A percentile compares a stretch with the other conserved stretches of the same genome.
These are phyloP conservation scores for Magallana gigas DNA, from an alignment of 1,140 invertebrate genomes.

Conservation along the genomic window DNA sequence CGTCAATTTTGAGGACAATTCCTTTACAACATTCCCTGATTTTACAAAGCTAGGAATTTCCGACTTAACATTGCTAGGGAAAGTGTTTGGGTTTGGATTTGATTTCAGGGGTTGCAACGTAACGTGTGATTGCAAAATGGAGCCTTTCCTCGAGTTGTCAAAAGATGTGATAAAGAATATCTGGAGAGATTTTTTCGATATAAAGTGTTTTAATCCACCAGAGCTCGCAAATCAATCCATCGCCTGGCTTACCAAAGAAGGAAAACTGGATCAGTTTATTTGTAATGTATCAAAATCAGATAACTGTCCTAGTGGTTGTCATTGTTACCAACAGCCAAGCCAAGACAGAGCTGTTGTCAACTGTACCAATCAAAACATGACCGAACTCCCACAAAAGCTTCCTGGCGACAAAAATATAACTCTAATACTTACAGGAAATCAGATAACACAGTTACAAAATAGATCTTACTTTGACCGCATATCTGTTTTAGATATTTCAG, in stretches of 20 bases:
- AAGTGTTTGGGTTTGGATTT: conserved; percentile 43
- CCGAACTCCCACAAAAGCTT: conserved; percentile 2
- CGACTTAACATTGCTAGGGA: conserved; percentile 34
- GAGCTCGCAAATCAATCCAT: conserved; percentile 25
- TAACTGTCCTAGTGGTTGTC: conserved; percentile 40
- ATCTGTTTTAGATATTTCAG: conserved; percentile 35
- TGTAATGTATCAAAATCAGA: conserved; percentile 39
- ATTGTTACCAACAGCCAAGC: conserved; percentile 48
- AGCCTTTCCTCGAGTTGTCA: conserved; percentile 34
- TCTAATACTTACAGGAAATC: conserved; percentile 36
- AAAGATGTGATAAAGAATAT: conserved; percentile 43
- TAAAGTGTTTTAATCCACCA: conserved; percentile 37
- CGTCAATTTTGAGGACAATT: conserved; percentile 22
- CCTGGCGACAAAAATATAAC: neutral
- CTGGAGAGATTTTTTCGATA: conserved; percentile 41
- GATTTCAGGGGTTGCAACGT: conserved; percentile 31
- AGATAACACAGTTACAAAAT: conserved; percentile 38
- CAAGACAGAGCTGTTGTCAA: conserved; percentile 44
- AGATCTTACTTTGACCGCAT: conserved; percentile 33
- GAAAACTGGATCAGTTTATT: conserved; percentile 35
- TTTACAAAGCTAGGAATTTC: conserved; percentile 45
- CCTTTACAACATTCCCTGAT: conserved; percentile 40
- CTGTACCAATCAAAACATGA: conserved; percentile 38
- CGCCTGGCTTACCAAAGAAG: conserved; percentile 21
- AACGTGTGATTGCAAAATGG: conserved; percentile 48